Conservation (phyloP, 2,888 invertebrate genomes). For the Stegophylla sp. region DNA sequence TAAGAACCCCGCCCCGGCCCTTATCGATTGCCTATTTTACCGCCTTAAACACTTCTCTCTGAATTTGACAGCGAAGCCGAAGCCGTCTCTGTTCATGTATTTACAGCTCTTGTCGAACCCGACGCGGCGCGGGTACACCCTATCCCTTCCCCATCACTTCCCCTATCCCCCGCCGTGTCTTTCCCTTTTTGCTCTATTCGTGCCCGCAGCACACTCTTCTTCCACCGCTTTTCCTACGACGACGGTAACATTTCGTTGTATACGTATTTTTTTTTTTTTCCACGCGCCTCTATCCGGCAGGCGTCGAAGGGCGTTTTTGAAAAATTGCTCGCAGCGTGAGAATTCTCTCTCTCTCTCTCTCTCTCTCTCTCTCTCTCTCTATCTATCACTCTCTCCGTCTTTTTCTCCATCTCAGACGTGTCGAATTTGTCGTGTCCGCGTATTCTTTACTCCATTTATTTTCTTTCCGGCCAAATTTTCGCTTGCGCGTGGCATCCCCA, state of each 20-base stretch:
- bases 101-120: conserved; percentile 48
- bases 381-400: too few relatives aligned
- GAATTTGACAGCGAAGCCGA: conserved; percentile 56
- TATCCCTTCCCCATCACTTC: background rate
- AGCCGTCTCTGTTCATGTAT: conserved; percentile 53
- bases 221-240: background rate
- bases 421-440: conserved; percentile 21
- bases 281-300: background rate
- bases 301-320: conserved; percentile 50
- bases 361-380: too few relatives aligned
- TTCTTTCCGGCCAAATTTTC: conserved; percentile 30
- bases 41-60: conserved; percentile 55
- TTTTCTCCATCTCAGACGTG: too few relatives aligned
- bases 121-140: background rate
- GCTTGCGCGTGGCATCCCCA: too few relatives aligned
- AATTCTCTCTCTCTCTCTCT: conserved; percentile 42
- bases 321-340: conserved; percentile 46
- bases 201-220: conserved; percentile 9
- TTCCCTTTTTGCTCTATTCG: conserved; percentile 16
- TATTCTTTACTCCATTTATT: conserved; percentile 50
- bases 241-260: conserved; percentile 43
- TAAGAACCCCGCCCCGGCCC: conserved; percentile 32
- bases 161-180: background rate
- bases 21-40: conserved; percentile 58
- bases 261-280: conserved; percentile 27